Conservation (phyloP, 2,888 invertebrate species). For the Ptycholaimellus sp. region DNA sequence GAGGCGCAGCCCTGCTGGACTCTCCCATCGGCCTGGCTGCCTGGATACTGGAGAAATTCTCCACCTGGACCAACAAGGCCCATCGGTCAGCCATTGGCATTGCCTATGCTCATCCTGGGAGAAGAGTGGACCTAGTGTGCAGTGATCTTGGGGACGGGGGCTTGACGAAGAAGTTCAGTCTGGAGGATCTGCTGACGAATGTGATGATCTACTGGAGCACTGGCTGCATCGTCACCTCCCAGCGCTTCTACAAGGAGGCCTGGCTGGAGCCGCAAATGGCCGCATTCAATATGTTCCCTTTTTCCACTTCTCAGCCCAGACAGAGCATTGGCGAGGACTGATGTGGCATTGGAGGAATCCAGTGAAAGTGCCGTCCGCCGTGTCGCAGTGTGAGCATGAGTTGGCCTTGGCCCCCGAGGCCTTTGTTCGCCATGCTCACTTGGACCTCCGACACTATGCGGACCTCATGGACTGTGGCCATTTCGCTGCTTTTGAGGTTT, state of each 20-base stretch:
- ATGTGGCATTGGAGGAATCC: conserved; percentile 36
- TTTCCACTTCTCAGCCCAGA: background rate
- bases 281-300: conserved; percentile 5
- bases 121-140: conserved; percentile 20
- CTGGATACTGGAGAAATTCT: conserved; percentile 69
- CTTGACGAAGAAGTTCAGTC: conserved; percentile 37
- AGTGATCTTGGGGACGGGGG: conserved; percentile 40
- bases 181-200: conserved; percentile 50
- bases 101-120: too few relatives aligned
- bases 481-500: conserved; percentile 60
- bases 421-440: conserved; percentile 38
- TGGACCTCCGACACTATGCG: conserved; percentile 44
- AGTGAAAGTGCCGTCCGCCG: conserved; percentile 45
- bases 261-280: conserved; percentile 10
- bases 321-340: background rate
- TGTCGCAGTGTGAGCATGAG: conserved; percentile 49
- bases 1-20: conserved; percentile 44
- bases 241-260: conserved; percentile 47
- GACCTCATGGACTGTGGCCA: conserved; percentile 50
- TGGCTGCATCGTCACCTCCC: conserved; percentile 46
- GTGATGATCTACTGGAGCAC: conserved; percentile 58
- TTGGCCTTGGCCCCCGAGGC: conserved; percentile 35
- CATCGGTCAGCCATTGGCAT: too few relatives aligned
- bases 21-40: conserved; percentile 63
- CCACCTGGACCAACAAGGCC: conserved; percentile 42